A percentile compares a stretch with the other conserved stretches of the same genome.
Evolutionary conservation across 1,140 invertebrate genomes (phyloP).

Genomic region (Diabrotica virgifera): DNA sequence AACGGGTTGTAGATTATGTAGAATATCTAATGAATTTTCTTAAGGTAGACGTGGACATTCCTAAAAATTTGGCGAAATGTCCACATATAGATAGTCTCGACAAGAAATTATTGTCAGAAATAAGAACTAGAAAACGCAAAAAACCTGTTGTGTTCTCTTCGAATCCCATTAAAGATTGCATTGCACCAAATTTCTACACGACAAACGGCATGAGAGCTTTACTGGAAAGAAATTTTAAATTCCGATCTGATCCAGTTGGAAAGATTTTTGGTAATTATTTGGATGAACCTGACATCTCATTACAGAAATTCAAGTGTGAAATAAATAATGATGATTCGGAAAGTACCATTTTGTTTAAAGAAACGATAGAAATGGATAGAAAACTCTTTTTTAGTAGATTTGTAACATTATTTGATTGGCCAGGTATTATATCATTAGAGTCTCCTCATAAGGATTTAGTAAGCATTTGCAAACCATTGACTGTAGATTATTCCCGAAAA

Average conservation of each 20-base stretch:
- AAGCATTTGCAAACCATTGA: neutral
- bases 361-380: constrained; percentile 11
- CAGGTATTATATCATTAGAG: constrained; percentile 27
- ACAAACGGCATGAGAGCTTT: constrained; percentile 34
- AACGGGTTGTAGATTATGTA: constrained; percentile 10
- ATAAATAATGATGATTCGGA: neutral
- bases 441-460: constrained; percentile 13
- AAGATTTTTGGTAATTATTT: constrained; percentile 12
- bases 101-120: constrained; percentile 18
- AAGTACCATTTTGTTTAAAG: neutral
- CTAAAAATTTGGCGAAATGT: constrained; percentile 23
- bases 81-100: constrained; percentile 23
- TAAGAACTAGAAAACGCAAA: constrained; percentile 12
- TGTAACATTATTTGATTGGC: constrained; percentile 26
- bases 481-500: neutral
- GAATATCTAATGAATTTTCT: constrained; percentile 19
- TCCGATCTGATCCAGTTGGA: constrained; percentile 15
- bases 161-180: constrained; percentile 5
- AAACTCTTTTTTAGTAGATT: constrained; percentile 26
- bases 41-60: constrained; percentile 28
- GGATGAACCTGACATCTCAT: neutral
- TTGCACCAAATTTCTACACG: constrained; percentile 34
- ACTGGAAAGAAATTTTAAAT: constrained; percentile 26
- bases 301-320: neutral
- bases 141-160: constrained; percentile 6